Base-by-base conservation (phyloP, 1,140 invertebrate genomes). In the Brachionus paranguensis region DNA sequence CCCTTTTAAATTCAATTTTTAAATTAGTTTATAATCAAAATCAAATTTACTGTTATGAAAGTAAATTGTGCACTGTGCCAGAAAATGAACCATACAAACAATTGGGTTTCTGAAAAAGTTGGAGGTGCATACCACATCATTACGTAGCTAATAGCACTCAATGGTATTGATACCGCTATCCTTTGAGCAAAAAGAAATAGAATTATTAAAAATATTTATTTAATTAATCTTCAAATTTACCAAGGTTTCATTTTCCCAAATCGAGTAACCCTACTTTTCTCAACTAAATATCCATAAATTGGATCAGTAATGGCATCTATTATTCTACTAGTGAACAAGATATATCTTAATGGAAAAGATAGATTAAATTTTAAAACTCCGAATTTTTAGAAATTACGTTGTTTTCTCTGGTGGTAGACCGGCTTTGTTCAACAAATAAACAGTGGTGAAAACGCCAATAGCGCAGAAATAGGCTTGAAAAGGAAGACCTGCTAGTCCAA, bases 201-300 rank as follows among this genome's bases (percentile, higher is more conserved):
- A n/a, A 55, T 37, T 37, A 7, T 24, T 24, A 64, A 64, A 64
- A 64, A 64, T 64, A 24, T 55, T 55, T 55, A 55, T 55, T 55
- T 37, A 37, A 37, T 37, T 37, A 37, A 37, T 37, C 6, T 37
- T 37, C 33, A 37, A 6, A 37, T 7, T 72, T 72, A 72, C 81
- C 81, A 84, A 24, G 81, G 81, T 55, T 72, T 68, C 81, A 84
- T 84, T 53, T 72, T 68, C 12, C 81, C 81, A 41, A 84, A 84
- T 41, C 81, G n/a, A 37, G 81, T 84, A 29, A 72, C 6, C 24
- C 20, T 43, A 4, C 43, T 72, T 74, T 84, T 84, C 17, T 68
- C 53, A 5, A 84, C 81, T 14, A 84, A 12, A 68, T 29, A 70
- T 8, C 64, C 81, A 17, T 70, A 70, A 37, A 84, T 55, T 55